Percentiles rank a stretch among this genome's conserved stretches.
Evolutionary conservation across 2,888 invertebrate genomes (phyloP).

Genomic region (Hypselothyrea guttata): DNA sequence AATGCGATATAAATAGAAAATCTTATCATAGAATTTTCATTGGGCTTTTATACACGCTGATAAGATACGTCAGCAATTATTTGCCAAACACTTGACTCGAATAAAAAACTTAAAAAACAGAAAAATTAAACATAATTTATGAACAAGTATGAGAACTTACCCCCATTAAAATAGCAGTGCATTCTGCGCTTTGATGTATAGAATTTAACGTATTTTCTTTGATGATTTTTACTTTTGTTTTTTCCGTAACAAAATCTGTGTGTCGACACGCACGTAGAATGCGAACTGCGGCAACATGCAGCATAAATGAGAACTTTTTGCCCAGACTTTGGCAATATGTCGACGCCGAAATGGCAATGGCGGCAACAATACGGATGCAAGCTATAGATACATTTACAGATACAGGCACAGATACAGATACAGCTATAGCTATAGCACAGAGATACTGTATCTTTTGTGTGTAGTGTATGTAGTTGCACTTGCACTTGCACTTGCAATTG

Average conservation of each 20-base stretch:
- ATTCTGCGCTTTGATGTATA: conserved; percentile 10
- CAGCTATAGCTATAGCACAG: conserved; percentile 8
- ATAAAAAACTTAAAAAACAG: too few species aligned
- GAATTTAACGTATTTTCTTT: neutral
- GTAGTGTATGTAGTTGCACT: conserved; percentile 28
- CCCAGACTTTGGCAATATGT: conserved; percentile 42
- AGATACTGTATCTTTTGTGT: conserved; percentile 21
- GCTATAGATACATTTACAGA: conserved; percentile 22
- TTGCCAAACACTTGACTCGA: too few species aligned
- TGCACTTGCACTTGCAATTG: conserved; percentile 61
- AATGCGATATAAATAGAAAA: neutral
- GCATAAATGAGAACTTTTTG: conserved; percentile 65
- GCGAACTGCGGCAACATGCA: conserved; percentile 60
- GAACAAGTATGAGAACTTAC: conserved; percentile 24
- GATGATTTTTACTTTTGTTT: neutral
- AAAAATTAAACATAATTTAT: too few species aligned
- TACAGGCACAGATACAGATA: conserved; percentile 24
- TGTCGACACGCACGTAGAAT: conserved; percentile 70
- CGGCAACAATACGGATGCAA: conserved; percentile 69
- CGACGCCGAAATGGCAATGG: conserved; percentile 32
- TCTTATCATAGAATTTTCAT: too few species aligned
- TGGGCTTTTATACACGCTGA: too few species aligned
- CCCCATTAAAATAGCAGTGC: conserved; percentile 6
- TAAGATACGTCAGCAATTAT: too few species aligned
- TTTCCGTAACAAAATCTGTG: conserved; percentile 56